Evolutionary conservation across 2,113 vertebrate species (phyloP), one percentile per base, ranked within the genome.

Genomic region (Canis aureus): DNA sequence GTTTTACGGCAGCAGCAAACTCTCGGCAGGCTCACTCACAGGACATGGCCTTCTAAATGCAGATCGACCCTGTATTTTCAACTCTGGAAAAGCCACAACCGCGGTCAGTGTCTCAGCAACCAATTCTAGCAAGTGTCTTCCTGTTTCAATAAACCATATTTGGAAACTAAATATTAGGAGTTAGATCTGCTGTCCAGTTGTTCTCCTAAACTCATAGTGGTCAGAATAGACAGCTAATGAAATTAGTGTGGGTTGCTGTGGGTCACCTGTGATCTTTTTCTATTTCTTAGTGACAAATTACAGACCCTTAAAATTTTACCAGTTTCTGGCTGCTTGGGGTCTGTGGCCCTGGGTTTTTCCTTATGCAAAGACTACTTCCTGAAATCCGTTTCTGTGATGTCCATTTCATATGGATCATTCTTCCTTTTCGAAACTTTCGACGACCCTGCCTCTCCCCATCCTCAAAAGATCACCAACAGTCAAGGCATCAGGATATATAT

Each of bases 381-480:
- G 83, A 80, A 94, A 76, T 90, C 91, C 88, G 25, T 87, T 82
- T 95, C 89, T 0, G 0, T 17, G 80, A 92, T 60, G 83, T 88
- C 74, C 67, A 64, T 25, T 74, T 93, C 0, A 0, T 83, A 38
- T 23, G 95, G 96, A 81, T 49, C 59, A 51, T 20, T 60, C 84
- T 82, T 88, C 67, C 91, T 83, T 79, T 89, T 71, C 86, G 94
- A 49, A 27, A 43, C 81, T 95, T 96, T 53, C 78, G 89, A 67
- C 57, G 97, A 96, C 95, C 81, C 83, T n/a, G 15, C 51, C 38
- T 35, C 27, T 43, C 93, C 95, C 90, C 81, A 2, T 87, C 80
- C 67, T 97, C 15, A 89, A 96, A 91, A 97, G 94, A 16, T 93
- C 74, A 10, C 74, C 19, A 67, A 2, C 71, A 11, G 8, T 11